Conservation (phyloP, 2,113 vertebrate species). For the Tyrannus savana region DNA sequence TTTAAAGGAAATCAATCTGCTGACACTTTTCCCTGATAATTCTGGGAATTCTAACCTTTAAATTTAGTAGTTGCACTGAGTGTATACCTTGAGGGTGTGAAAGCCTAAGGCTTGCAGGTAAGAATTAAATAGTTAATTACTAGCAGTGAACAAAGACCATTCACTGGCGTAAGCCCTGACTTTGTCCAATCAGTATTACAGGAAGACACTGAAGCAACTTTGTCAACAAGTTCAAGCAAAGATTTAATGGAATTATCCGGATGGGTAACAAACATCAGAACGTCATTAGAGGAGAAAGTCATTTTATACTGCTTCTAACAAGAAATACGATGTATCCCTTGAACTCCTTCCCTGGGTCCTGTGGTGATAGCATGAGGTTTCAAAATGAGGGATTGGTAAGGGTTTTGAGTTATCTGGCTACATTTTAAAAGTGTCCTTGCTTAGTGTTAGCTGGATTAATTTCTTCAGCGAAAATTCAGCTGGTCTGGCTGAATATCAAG, state of each 20-base stretch:
- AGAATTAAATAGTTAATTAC: conserved; percentile 20
- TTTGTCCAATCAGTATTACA: neutral
- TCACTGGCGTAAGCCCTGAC: neutral
- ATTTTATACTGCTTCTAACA: conserved; percentile 1
- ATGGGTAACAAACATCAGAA: conserved; percentile 21
- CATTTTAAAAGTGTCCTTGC: neutral
- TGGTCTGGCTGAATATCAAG: conserved; percentile 2
- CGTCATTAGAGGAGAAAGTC: neutral
- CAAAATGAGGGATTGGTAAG: conserved; percentile 12
- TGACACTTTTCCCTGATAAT: neutral
- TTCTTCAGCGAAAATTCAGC: conserved; percentile 28
- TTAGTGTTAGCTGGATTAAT: conserved; percentile 16
- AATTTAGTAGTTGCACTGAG: neutral
- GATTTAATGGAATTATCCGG: conserved; percentile 25
- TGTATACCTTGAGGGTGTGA: neutral
- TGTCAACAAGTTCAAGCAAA: conserved; percentile 52
- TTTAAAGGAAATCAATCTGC: conserved; percentile 40
- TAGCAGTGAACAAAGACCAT: conserved; percentile 4
- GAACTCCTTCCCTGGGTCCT: conserved; percentile 5
- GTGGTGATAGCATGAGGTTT: neutral
- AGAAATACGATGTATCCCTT: neutral
- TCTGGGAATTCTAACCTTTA: neutral
- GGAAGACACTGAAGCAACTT: conserved; percentile 16
- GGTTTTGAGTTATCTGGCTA: conserved; percentile 18
- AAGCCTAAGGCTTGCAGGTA: neutral